Percentiles rank a stretch among this genome's conserved stretches.
These are phyloP conservation scores for Trachelus stipa DNA, from an alignment of 2,888 invertebrate genomes.

Conservation along the genomic window DNA sequence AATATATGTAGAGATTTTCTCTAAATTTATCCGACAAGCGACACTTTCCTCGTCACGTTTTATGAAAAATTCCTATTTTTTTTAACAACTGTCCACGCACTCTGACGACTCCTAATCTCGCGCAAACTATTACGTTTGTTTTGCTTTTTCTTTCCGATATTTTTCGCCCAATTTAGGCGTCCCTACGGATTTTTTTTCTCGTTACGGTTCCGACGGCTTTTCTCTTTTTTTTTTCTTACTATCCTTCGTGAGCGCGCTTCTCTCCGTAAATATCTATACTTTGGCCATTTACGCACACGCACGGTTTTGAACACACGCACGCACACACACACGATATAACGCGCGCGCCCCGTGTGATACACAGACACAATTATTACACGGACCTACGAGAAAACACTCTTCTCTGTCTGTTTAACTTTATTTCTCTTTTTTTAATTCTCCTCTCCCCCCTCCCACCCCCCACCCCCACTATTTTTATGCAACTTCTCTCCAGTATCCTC, in stretches of 20 bases:
- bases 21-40: not conserved
- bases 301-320: not conserved
- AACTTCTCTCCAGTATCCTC: not conserved
- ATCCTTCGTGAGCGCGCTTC: not conserved
- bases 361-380: not conserved
- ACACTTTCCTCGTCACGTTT: not conserved
- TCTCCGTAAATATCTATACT: not conserved
- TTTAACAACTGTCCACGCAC: not conserved
- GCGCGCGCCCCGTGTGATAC: not conserved
- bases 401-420: not conserved
- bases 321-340: not conserved
- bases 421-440: not conserved
- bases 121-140: not conserved
- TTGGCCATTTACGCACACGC: not conserved
- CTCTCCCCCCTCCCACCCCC: not conserved
- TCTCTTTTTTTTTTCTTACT: not conserved
- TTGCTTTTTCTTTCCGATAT: not conserved
- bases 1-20: not conserved
- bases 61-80: not conserved
- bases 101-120: not conserved
- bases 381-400: not conserved
- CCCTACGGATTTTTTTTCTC: not conserved
- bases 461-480: not conserved
- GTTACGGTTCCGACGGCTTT: not conserved
- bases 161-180: not conserved